These are phyloP conservation scores for Agelaius tricolor DNA, from an alignment of 2,113 vertebrate species.

Conservation along the genomic window DNA sequence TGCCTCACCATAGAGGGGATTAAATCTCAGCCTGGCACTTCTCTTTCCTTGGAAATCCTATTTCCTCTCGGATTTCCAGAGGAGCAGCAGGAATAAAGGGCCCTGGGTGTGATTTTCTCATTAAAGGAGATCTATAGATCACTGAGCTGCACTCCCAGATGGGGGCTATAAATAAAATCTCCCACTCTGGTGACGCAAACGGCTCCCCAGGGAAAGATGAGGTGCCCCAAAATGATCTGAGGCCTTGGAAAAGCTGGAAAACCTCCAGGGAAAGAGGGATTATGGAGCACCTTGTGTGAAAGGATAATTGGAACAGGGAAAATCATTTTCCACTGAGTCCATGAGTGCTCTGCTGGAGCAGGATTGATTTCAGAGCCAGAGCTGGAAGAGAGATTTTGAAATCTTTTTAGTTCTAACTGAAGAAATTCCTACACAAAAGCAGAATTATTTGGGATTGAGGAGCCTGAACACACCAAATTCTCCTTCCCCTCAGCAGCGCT, in stretches of 20 bases:
- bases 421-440: background rate
- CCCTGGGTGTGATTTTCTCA: background rate
- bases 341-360: background rate
- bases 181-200: background rate
- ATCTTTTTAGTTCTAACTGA: background rate
- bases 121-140: background rate
- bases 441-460: background rate
- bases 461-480: background rate
- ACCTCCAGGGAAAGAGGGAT: background rate
- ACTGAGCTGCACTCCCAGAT: background rate
- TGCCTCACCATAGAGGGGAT: background rate
- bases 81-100: background rate
- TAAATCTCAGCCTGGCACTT: background rate
- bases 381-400: background rate
- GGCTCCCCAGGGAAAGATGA: background rate
- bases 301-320: background rate
- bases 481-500: accelerated
- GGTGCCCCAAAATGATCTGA: background rate
- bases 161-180: background rate
- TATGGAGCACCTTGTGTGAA: background rate
- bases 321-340: background rate
- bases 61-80: background rate
- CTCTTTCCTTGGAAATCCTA: background rate
- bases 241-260: background rate
- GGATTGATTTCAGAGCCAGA: background rate